These are phyloP conservation scores for Eutrigla gurnardus DNA, from an alignment of 2,797 vertebrate genomes.

Conservation along the genomic window DNA sequence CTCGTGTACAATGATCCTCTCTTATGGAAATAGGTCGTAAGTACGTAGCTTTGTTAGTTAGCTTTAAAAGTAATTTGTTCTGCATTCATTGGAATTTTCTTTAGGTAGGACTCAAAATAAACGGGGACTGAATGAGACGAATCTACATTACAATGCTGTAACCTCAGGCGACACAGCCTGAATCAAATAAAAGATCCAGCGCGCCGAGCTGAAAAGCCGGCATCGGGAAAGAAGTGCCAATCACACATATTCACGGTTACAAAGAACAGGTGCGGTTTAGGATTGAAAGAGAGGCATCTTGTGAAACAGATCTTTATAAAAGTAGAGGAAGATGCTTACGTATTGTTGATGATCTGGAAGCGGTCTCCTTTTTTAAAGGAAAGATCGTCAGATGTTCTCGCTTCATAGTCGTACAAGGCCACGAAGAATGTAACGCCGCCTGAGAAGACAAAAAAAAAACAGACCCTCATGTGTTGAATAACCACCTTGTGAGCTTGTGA, in stretches of 20 bases:
- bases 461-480: not conserved
- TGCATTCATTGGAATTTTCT: slow-evolving; percentile 12
- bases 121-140: slow-evolving; percentile 31
- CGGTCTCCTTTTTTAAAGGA: slow-evolving; percentile 97
- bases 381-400: slow-evolving; percentile 95
- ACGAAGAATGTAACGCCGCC: slow-evolving; percentile 96
- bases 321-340: slow-evolving; percentile 80
- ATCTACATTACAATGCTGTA: slow-evolving; percentile 51
- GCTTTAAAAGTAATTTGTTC: slow-evolving; percentile 8
- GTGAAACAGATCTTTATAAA: not conserved
- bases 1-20: not conserved
- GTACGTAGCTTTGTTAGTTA: not conserved
- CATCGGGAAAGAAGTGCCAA: slow-evolving; percentile 23
- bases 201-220: not conserved
- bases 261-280: slow-evolving; percentile 46
- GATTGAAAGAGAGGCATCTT: not conserved
- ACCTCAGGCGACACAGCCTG: slow-evolving; percentile 20
- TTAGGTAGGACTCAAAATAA: slow-evolving; percentile 11
- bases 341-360: slow-evolving; percentile 99
- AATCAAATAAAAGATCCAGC: slow-evolving; percentile 24
- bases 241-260: slow-evolving; percentile 42
- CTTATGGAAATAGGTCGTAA: not conserved
- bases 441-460: slow-evolving; percentile 62
- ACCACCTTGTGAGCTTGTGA: not conserved
- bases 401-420: slow-evolving; percentile 98